phyloP scores from a whole-genome alignment of 2,113 vertebrate genomes.

The Colinus virginianus region DNA sequence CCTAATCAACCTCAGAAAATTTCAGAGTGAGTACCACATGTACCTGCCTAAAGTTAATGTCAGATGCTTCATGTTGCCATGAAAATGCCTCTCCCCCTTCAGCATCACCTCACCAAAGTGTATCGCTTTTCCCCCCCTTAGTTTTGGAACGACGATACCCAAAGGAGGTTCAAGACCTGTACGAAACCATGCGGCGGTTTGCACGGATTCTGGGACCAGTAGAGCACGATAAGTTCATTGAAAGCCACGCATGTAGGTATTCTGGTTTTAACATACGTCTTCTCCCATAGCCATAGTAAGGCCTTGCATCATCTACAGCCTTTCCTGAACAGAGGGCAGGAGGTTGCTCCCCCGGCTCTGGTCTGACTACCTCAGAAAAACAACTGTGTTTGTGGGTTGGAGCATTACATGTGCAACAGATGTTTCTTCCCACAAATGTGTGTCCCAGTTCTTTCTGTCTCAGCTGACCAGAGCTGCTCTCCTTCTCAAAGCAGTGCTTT shows the following conservation, averaged over 20 bases:
- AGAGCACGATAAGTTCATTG: conserved; percentile 98
- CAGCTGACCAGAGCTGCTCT: neutral
- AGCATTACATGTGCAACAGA: neutral
- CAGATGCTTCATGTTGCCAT: too few relatives aligned
- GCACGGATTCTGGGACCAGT: conserved; percentile 90
- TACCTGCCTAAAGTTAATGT: conserved; percentile 10
- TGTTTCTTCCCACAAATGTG: neutral
- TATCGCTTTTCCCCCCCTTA: conserved; percentile 24
- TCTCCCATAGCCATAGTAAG: neutral
- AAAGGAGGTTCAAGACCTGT: conserved; percentile 95
- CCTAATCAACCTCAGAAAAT: conserved; percentile 96
- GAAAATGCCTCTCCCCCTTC: too few relatives aligned
- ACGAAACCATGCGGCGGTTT: conserved; percentile 93
- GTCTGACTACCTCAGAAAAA: neutral
- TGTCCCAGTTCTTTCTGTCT: neutral
- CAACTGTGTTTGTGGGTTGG: conserved; percentile 15
- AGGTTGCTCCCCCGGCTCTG: neutral
- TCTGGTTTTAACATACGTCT: neutral
- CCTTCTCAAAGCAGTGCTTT: neutral
- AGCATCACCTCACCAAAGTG: rapidly evolving
- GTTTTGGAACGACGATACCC: conserved; percentile 95
- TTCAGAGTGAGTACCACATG: conserved; percentile 91
- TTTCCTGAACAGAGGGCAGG: neutral
- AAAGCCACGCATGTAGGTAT: conserved; percentile 92
- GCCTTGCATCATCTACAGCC: neutral